A percentile compares a stretch with the other conserved stretches of the same genome.
phyloP scores from a whole-genome alignment of 2,113 vertebrate genomes.

The Peromyscus polionotus region DNA sequence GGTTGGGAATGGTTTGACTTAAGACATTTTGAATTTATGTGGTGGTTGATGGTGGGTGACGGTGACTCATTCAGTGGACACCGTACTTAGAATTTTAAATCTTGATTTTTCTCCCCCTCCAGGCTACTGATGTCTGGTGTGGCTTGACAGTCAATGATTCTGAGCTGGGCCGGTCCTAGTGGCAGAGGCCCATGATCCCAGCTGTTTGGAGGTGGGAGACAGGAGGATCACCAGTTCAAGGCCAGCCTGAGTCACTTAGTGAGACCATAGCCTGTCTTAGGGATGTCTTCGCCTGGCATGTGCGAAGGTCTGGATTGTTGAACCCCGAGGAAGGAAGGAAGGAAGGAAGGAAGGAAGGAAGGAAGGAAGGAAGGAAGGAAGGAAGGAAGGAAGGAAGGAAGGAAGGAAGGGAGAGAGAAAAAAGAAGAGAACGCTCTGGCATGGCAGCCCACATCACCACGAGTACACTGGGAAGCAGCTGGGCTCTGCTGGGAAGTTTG shows the following conservation, averaged over 20 bases:
- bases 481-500: not conserved
- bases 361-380: not conserved
- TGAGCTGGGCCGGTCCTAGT: too few species aligned
- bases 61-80: not conserved
- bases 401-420: not conserved
- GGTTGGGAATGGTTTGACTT: not conserved
- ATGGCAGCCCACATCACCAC: too few species aligned
- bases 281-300: not conserved
- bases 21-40: not conserved
- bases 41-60: not conserved
- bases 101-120: not conserved
- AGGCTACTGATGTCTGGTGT: not conserved
- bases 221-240: not conserved
- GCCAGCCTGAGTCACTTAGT: not conserved
- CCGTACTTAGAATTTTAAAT: not conserved
- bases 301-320: not conserved
- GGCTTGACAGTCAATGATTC: not conserved
- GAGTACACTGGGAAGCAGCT: not conserved
- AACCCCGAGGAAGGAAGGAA: not conserved
- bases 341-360: not conserved
- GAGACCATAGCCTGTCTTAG: not conserved
- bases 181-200: not conserved
- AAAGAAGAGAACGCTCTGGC: not conserved
- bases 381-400: not conserved
- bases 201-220: not conserved